These are phyloP conservation scores for Ecliptopera silaceata DNA, from an alignment of 2,888 invertebrate species.

Conservation along the genomic window DNA sequence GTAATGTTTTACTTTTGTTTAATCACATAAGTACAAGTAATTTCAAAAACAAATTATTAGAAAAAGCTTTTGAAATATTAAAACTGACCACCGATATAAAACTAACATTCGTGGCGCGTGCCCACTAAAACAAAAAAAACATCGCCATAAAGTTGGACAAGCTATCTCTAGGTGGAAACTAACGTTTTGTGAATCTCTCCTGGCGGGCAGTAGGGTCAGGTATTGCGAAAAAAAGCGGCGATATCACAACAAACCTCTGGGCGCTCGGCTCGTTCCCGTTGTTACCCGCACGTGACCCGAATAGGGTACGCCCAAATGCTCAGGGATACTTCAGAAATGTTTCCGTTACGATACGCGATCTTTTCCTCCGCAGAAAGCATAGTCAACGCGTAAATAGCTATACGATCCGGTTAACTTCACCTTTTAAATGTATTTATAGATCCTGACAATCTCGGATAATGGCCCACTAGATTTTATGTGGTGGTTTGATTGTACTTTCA, in stretches of 20 bases:
- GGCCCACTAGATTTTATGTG: constrained; percentile 41
- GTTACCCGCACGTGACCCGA: constrained; percentile 74
- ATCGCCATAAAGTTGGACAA: constrained; percentile 60
- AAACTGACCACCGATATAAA: constrained; percentile 18
- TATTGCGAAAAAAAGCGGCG: constrained; percentile 74
- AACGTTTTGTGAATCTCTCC: constrained; percentile 69
- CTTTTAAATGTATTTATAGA: constrained; percentile 56
- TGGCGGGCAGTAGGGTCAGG: constrained; percentile 66
- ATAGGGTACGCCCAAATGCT: constrained; percentile 64
- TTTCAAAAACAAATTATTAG: too few species aligned
- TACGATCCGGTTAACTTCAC: constrained; percentile 64
- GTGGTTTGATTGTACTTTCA: constrained; percentile 21
- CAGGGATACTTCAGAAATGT: constrained; percentile 76
- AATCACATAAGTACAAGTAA: too few species aligned
- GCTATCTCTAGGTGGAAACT: constrained; percentile 53
- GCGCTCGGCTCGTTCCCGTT: constrained; percentile 72
- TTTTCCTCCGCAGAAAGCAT: constrained; percentile 69
- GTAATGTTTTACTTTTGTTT: too few species aligned
- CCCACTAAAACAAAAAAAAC: constrained; percentile 45
- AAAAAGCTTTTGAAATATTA: constrained; percentile 1
- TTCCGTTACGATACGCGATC: constrained; percentile 76
- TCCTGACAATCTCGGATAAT: constrained; percentile 38
- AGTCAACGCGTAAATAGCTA: constrained; percentile 73
- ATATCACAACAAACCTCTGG: constrained; percentile 80
- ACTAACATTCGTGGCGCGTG: constrained; percentile 15